These are phyloP conservation scores for Aculops lycopersici DNA, from an alignment of 1,140 invertebrate species.

Conservation along the genomic window DNA sequence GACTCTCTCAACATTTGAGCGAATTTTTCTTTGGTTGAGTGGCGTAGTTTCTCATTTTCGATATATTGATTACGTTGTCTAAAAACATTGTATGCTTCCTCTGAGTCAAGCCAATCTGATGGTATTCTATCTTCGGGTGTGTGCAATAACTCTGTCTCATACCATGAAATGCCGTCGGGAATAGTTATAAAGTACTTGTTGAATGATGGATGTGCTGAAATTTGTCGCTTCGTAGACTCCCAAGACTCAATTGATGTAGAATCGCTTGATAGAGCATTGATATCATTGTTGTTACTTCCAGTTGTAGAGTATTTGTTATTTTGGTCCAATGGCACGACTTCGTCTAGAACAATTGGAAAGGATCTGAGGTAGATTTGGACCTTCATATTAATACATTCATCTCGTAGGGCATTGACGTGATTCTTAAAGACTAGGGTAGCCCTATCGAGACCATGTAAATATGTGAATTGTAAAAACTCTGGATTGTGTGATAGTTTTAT, in stretches of 20 bases:
- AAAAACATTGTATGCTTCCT: constrained; percentile 62
- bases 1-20: constrained; percentile 70
- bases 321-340: constrained; percentile 42
- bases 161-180: constrained; percentile 36
- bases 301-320: constrained; percentile 22
- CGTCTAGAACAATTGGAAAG: constrained; percentile 40
- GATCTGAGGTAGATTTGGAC: constrained; percentile 44
- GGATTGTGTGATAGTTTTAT: constrained; percentile 54
- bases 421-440: constrained; percentile 42
- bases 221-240: constrained; percentile 41
- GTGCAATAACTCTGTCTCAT: constrained; percentile 33
- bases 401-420: constrained; percentile 49
- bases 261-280: neutral
- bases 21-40: constrained; percentile 47
- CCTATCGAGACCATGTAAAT: constrained; percentile 53
- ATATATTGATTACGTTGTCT: constrained; percentile 60
- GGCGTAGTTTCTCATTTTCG: constrained; percentile 54
- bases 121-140: constrained; percentile 32
- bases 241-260: no score
- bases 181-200: constrained; percentile 48
- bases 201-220: constrained; percentile 57
- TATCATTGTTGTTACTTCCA: neutral
- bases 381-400: constrained; percentile 44
- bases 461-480: constrained; percentile 53
- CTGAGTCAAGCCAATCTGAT: constrained; percentile 54